Conservation (phyloP, 2,888 invertebrate genomes). For the Ennomos quercinarius region DNA sequence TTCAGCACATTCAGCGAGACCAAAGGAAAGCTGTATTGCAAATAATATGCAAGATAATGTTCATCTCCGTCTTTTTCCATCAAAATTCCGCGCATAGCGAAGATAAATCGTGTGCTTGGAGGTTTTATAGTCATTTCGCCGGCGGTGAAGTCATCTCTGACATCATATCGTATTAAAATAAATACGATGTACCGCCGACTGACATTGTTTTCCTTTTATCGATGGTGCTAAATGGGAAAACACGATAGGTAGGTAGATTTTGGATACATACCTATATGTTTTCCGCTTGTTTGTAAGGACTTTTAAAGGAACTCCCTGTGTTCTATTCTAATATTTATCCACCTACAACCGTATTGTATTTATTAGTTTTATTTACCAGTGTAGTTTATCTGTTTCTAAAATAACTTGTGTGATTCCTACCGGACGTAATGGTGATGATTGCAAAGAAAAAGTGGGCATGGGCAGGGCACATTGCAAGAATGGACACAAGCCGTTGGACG, state of each 20-base stretch:
- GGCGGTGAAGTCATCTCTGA: conserved; percentile 39
- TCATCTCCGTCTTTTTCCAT: conserved; percentile 17
- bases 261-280: conserved; percentile 12
- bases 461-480: no score
- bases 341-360: no score
- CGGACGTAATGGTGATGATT: no score
- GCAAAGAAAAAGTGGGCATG: no score
- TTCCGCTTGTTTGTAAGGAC: no score
- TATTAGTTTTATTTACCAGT: no score
- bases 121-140: conserved; percentile 32
- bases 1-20: conserved; percentile 24
- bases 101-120: conserved; percentile 36
- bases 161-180: conserved; percentile 51
- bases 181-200: conserved; percentile 41
- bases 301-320: no score
- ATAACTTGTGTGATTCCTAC: no score
- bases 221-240: conserved; percentile 42
- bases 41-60: conserved; percentile 24
- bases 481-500: no score
- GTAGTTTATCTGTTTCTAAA: no score
- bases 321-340: no score
- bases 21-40: conserved; percentile 30
- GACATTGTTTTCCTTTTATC: conserved; percentile 56
- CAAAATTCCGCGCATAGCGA: conserved; percentile 23
- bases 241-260: conserved; percentile 33